phyloP scores from a whole-genome alignment of 2,113 vertebrate species.

The Peromyscus californicus region DNA sequence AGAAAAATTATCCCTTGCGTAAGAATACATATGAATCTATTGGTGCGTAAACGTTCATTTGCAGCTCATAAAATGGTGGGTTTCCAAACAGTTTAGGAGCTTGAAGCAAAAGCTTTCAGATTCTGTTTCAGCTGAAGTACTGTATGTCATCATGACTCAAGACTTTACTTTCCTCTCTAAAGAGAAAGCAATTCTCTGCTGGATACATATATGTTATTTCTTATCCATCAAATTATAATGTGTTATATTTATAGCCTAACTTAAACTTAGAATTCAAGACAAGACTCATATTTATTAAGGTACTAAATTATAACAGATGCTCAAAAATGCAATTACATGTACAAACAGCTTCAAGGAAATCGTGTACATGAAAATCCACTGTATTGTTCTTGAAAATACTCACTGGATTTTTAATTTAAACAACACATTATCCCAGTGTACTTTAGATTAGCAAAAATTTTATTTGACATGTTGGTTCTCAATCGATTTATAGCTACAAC shows the following conservation, averaged over 20 bases:
- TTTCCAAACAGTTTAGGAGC: background rate
- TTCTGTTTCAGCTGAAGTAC: background rate
- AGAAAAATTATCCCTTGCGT: no score
- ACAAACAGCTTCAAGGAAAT: slow-evolving; percentile 54
- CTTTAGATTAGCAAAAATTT: slow-evolving; percentile 56
- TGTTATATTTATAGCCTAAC: slow-evolving; percentile 28
- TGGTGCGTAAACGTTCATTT: background rate
- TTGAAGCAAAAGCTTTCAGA: slow-evolving; percentile 10
- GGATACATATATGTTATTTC: background rate
- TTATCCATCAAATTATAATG: slow-evolving; percentile 26
- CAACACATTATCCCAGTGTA: background rate
- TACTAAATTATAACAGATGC: slow-evolving; percentile 56
- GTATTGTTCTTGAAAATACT: slow-evolving; percentile 60
- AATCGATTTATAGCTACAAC: slow-evolving; percentile 18
- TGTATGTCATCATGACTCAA: slow-evolving; percentile 2
- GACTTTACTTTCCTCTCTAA: slow-evolving; percentile 2
- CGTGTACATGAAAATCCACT: slow-evolving; percentile 44
- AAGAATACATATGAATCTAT: background rate
- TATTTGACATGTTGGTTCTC: slow-evolving; percentile 18
- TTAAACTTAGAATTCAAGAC: slow-evolving; percentile 62
- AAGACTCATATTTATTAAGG: slow-evolving; percentile 49
- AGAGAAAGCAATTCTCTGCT: slow-evolving; percentile 36
- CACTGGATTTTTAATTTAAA: slow-evolving; percentile 62
- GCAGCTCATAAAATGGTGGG: background rate
- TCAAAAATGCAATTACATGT: slow-evolving; percentile 66